These are phyloP conservation scores for Nematostella vectensis DNA, from an alignment of 92 coral and sea anemone species.

Conservation along the genomic window DNA sequence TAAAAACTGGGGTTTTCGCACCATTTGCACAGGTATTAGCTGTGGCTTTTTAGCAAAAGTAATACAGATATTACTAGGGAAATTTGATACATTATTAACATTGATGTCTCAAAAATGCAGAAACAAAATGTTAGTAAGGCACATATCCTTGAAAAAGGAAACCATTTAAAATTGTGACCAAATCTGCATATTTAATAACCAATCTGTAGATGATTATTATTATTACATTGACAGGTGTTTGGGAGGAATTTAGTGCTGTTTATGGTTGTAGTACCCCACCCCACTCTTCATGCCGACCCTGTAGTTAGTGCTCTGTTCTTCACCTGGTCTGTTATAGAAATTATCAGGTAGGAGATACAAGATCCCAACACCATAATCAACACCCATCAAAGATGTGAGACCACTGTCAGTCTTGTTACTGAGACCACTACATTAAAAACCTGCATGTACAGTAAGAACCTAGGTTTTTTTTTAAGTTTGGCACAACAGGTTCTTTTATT, in stretches of 20 bases:
- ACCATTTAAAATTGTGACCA: too few relatives aligned
- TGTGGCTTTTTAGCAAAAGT: too few relatives aligned
- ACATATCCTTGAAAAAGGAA: background rate
- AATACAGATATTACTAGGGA: too few relatives aligned
- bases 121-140: too few relatives aligned
- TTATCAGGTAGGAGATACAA: slow-evolving; percentile 47
- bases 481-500: too few relatives aligned
- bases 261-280: slow-evolving; percentile 72
- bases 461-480: background rate
- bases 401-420: too few relatives aligned
- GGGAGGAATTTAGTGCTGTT: slow-evolving; percentile 80
- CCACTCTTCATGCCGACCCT: slow-evolving; percentile 67
- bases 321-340: slow-evolving; percentile 91
- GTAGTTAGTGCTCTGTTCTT: slow-evolving; percentile 62
- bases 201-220: too few relatives aligned
- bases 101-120: background rate
- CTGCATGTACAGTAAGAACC: background rate
- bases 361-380: too few relatives aligned
- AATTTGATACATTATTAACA: background rate
- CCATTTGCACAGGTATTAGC: slow-evolving; percentile 82
- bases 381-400: too few relatives aligned
- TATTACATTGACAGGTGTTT: too few relatives aligned
- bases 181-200: too few relatives aligned
- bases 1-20: slow-evolving; percentile 70
- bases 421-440: too few relatives aligned